Conservation (phyloP, 2,797 vertebrate genomes). For the Nyctibius grandis region DNA sequence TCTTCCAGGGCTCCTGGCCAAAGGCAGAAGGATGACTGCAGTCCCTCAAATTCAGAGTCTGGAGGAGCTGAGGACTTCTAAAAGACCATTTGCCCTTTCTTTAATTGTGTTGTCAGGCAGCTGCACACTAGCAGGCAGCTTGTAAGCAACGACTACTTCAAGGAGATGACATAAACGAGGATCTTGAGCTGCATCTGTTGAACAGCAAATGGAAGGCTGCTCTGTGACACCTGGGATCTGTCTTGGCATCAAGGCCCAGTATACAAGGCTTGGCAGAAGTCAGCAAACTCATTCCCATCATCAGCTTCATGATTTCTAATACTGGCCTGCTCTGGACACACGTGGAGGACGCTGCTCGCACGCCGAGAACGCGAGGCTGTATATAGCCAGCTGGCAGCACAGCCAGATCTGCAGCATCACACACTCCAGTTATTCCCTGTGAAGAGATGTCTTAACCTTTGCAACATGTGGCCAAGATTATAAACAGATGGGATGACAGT, state of each 20-base stretch:
- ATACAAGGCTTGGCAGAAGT: slow-evolving; percentile 6
- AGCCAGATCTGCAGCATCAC: slow-evolving; percentile 41
- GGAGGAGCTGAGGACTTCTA: not conserved
- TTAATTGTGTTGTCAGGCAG: not conserved
- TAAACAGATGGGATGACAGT: slow-evolving; percentile 63
- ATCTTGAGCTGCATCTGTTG: not conserved
- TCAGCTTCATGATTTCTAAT: slow-evolving; percentile 12
- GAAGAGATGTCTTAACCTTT: slow-evolving; percentile 46
- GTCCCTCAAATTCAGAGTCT: not conserved
- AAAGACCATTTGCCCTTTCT: not conserved
- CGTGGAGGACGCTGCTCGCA: not conserved
- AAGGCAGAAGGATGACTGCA: not conserved
- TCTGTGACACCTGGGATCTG: not conserved
- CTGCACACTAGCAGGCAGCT: not conserved
- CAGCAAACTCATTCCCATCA: slow-evolving; percentile 11
- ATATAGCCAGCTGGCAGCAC: slow-evolving; percentile 59
- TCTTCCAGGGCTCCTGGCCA: not conserved
- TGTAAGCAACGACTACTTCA: not conserved
- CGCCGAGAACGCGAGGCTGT: not conserved
- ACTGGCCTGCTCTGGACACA: slow-evolving; percentile 13
- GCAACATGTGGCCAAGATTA: slow-evolving; percentile 26
- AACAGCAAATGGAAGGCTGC: not conserved
- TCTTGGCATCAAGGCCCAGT: not conserved
- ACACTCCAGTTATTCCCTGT: slow-evolving; percentile 35
- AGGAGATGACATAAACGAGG: not conserved